Evolutionary conservation across 2,888 invertebrate species (phyloP).

Genomic region (Agrochola lychnidis): DNA sequence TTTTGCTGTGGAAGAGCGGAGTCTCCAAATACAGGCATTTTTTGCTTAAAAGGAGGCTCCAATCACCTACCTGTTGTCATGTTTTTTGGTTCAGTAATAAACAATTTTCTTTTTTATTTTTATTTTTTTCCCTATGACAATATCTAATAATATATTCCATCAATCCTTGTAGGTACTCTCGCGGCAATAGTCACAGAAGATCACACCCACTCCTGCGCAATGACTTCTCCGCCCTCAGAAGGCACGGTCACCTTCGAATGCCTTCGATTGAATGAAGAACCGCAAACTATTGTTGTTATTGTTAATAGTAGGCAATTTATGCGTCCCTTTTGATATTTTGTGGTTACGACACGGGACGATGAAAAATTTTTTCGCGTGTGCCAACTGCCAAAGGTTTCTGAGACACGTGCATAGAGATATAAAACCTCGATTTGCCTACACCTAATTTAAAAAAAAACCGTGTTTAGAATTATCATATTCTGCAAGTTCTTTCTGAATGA

Average conservation of each 20-base stretch:
- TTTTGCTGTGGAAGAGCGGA: no score
- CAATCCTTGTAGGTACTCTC: slow-evolving; percentile 25
- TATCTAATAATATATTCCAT: slow-evolving; percentile 24
- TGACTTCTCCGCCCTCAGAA: slow-evolving; percentile 76
- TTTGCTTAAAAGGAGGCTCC: no score
- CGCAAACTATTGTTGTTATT: slow-evolving; percentile 65
- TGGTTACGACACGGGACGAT: slow-evolving; percentile 30
- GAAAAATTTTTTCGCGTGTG: slow-evolving; percentile 33
- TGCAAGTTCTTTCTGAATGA: neutral
- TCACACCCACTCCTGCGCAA: slow-evolving; percentile 84
- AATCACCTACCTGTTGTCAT: no score
- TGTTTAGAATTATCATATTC: neutral
- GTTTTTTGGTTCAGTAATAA: no score
- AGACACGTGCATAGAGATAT: slow-evolving; percentile 15
- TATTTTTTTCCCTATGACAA: slow-evolving; percentile 1
- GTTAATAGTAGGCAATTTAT: slow-evolving; percentile 68
- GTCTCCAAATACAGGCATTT: no score
- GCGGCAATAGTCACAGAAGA: slow-evolving; percentile 68
- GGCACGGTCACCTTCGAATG: slow-evolving; percentile 54
- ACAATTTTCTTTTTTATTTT: no score
- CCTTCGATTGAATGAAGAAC: slow-evolving; percentile 55
- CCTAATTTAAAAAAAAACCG: neutral
- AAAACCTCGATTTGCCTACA: neutral
- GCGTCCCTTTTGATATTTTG: slow-evolving; percentile 37
- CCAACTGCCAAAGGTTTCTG: slow-evolving; percentile 1